Percentiles rank a stretch among this genome's conserved stretches.
These are phyloP conservation scores for Drosophila cognata DNA, from an alignment of 2,888 invertebrate genomes.

Conservation along the genomic window DNA sequence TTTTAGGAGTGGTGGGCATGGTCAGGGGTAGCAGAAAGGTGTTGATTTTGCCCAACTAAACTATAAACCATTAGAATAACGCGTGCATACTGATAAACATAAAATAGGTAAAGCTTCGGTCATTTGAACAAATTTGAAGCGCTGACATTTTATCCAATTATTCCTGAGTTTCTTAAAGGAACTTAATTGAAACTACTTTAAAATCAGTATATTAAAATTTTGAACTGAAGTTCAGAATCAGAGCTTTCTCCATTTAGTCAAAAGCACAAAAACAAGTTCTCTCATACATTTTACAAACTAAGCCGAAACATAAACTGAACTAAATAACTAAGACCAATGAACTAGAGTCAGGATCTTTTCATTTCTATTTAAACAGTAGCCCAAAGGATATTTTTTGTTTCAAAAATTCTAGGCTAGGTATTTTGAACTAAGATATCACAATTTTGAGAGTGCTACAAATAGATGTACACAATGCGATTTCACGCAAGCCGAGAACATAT, in stretches of 20 bases:
- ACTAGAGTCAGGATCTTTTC: too few species aligned
- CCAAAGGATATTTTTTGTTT: not conserved
- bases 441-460: not conserved
- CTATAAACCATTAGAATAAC: conserved; percentile 57
- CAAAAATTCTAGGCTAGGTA: not conserved
- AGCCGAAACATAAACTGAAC: not conserved
- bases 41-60: conserved; percentile 43
- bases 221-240: not conserved
- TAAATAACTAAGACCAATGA: too few species aligned
- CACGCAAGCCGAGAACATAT: conserved; percentile 11
- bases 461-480: not conserved
- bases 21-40: not conserved
- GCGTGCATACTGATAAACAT: conserved; percentile 60
- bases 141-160: not conserved
- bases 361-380: too few species aligned
- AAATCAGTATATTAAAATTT: not conserved
- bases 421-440: not conserved
- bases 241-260: not conserved
- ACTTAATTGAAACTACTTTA: not conserved
- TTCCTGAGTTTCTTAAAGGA: not conserved
- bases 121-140: conserved; percentile 6
- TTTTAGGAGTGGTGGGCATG: not conserved
- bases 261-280: too few species aligned
- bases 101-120: conserved; percentile 32
- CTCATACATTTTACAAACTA: not conserved